Percentiles rank a stretch among this genome's conserved stretches.
These are phyloP conservation scores for Cataglyphis rosenhaueri DNA, from an alignment of 2,888 invertebrate species.

Conservation along the genomic window DNA sequence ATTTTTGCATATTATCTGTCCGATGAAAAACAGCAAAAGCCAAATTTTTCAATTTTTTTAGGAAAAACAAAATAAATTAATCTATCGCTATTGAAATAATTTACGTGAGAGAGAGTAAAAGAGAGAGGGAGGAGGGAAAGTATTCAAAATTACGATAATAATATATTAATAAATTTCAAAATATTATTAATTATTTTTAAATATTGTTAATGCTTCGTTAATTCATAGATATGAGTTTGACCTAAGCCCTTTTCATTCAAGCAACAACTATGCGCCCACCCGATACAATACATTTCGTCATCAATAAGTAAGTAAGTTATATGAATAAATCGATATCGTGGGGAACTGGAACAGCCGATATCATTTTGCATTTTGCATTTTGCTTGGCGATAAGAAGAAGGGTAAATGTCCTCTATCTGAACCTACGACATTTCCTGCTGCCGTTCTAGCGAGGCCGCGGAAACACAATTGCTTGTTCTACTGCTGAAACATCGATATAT, in stretches of 20 bases:
- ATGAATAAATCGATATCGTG: slow-evolving; percentile 24
- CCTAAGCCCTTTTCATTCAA: slow-evolving; percentile 11
- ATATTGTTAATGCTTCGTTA: neutral
- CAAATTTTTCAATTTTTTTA: neutral
- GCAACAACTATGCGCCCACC: slow-evolving; percentile 18
- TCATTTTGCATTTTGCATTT: slow-evolving; percentile 21
- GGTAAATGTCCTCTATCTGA: slow-evolving; percentile 45
- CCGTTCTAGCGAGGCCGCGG: slow-evolving; percentile 3
- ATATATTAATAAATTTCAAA: neutral
- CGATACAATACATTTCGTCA: neutral
- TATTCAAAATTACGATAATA: neutral
- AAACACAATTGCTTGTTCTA: slow-evolving; percentile 25
- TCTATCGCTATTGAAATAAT: neutral
- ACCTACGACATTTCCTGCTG: slow-evolving; percentile 27
- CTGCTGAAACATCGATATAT: neutral
- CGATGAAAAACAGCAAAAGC: neutral
- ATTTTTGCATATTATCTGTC: neutral
- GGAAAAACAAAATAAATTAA: neutral
- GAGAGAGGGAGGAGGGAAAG: neutral
- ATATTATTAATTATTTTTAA: neutral
- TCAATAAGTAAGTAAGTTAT: slow-evolving; percentile 36
- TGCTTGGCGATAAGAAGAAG: neutral
- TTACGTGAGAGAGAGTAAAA: neutral
- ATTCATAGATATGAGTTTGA: slow-evolving; percentile 7
- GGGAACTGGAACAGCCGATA: slow-evolving; percentile 14